Evolutionary conservation across 1,140 invertebrate genomes (phyloP), one percentile per base, ranked within the genome.

Genomic region (Aphaenogaster floridana): DNA sequence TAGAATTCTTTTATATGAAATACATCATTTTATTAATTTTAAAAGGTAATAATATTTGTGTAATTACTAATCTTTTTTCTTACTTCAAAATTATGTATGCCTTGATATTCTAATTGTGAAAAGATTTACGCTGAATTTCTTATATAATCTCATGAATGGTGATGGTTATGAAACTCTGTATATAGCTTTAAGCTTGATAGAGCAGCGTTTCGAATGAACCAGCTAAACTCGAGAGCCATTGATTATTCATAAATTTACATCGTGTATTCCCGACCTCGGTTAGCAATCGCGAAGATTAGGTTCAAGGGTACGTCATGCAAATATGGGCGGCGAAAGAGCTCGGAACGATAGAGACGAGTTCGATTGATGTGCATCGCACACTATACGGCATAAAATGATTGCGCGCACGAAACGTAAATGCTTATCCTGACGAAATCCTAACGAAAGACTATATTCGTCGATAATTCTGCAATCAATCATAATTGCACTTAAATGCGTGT

Each of bases 301-400:
- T 89, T 89, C 89, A 89, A 89, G 86, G 88, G 63, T 88, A 59
- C 21, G 50, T 15, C 17, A 68, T 71, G 52, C 34, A 89, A 88
- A 88, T 64, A 79, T 72, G 21, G 17, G 13, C 17, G 59, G 42
- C 17, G 15, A 61, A 80, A 89, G 80, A 66, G 77, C 59, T 76
- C 50, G 50, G 21, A 80, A 15, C 2, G 57, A 78, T 64, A 79
- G 36, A 57, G 11, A 34, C 8, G 45, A 71, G n/a, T 21, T 39
- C 28, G 64, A 85, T 72, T 28, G 39, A 71, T 2, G 21, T 52
- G 15, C 48, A 59, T n/a, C 11, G 6, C 36, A n/a, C 36, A 36
- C 6, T 17, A 21, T 17, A 17, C 28, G 13, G 45, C 8, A 9
- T 63, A 15, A 71, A 84, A 57, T 17, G 50, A 50, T 59, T 13